Evolutionary conservation across 2,888 invertebrate genomes (phyloP).

Genomic region (Punctoribates punctum): DNA sequence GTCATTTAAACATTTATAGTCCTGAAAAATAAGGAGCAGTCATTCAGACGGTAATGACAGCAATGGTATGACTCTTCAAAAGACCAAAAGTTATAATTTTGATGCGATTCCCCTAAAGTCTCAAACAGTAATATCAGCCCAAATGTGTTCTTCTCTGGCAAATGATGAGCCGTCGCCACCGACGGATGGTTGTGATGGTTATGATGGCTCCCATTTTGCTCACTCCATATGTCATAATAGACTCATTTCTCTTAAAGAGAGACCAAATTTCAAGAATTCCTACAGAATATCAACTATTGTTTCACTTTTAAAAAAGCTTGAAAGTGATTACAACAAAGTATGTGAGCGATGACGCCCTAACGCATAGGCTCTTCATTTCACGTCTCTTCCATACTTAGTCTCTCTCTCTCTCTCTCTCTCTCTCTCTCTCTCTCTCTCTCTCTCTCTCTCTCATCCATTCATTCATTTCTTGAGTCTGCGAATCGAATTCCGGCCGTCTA

Average conservation of each 20-base stretch:
- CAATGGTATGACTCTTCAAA: not conserved
- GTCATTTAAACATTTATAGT: not conserved
- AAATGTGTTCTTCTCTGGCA: too few relatives aligned
- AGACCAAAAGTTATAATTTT: not conserved
- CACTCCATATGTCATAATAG: not conserved
- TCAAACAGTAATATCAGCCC: too few relatives aligned
- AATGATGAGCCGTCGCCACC: too few relatives aligned
- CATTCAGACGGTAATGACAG: not conserved
- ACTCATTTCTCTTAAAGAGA: too few relatives aligned
- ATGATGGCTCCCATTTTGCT: too few relatives aligned
- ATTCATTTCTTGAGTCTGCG: not conserved
- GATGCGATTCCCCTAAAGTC: not conserved
- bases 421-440: constrained; percentile 9
- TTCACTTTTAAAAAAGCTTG: not conserved
- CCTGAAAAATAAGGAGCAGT: too few relatives aligned
- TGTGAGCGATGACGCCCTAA: not conserved
- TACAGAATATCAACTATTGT: not conserved
- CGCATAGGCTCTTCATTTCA: not conserved
- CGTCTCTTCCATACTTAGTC: not conserved
- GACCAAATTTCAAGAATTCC: not conserved
- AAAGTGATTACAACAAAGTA: constrained; percentile 2
- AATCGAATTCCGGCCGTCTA: constrained; percentile 3
- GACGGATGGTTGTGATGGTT: too few relatives aligned
- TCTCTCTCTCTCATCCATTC: not conserved
- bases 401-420: not conserved